A percentile compares a stretch with the other conserved stretches of the same genome.
Evolutionary conservation across 2,113 vertebrate species (phyloP).

Genomic region (Oreotrochilus melanogaster): DNA sequence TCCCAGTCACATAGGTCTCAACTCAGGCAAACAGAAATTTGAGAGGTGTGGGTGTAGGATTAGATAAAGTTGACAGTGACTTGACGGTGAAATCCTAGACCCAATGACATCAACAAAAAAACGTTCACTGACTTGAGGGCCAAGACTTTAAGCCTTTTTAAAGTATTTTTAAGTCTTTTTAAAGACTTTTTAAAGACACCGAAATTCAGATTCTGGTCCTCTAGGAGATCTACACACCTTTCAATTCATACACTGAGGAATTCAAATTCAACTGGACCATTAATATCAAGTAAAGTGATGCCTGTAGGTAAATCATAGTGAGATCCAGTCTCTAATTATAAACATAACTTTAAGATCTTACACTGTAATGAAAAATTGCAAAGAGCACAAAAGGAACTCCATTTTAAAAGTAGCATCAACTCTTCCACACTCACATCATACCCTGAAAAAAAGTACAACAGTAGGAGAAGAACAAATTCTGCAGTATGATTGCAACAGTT

Average conservation of each 20-base stretch:
- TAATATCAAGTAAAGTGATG: not conserved
- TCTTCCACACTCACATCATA: not conserved
- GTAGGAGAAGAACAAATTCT: not conserved
- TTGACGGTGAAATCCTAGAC: conserved; percentile 43
- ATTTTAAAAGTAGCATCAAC: not conserved
- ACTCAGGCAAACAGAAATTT: conserved; percentile 39
- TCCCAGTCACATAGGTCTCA: not conserved
- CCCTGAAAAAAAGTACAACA: not conserved
- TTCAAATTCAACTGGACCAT: not conserved
- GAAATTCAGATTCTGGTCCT: not conserved
- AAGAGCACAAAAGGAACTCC: not conserved
- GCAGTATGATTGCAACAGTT: not conserved
- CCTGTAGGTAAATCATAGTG: not conserved
- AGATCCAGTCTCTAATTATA: not conserved
- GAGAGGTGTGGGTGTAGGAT: conserved; percentile 21
- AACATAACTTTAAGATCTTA: not conserved
- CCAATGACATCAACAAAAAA: conserved; percentile 57
- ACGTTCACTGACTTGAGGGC: not conserved
- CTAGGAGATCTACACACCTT: not conserved
- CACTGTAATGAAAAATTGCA: not conserved
- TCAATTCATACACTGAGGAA: not conserved
- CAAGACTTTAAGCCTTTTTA: not conserved
- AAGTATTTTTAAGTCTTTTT: not conserved
- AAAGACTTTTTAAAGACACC: not conserved
- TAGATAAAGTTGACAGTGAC: conserved; percentile 60